These are phyloP conservation scores for Neoitamus cyanurus DNA, from an alignment of 2,888 invertebrate species.

Conservation along the genomic window DNA sequence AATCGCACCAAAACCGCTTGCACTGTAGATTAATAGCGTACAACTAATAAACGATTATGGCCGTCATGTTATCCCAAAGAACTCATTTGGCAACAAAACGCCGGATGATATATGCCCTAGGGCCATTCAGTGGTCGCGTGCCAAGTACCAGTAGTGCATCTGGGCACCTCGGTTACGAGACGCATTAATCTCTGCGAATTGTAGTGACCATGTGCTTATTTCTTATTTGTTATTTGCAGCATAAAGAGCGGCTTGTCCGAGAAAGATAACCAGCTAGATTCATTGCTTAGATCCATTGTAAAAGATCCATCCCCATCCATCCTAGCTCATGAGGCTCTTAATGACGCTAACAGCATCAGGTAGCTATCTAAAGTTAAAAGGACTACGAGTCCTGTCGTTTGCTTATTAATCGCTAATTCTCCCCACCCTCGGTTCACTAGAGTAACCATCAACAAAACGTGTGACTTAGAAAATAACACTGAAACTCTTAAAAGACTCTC, in stretches of 20 bases:
- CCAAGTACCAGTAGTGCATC: neutral
- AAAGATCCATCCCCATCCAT: conserved; percentile 74
- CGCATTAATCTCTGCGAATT: neutral
- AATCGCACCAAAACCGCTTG: neutral
- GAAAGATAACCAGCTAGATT: conserved; percentile 76
- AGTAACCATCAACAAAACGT: conserved; percentile 66
- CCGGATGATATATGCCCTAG: neutral
- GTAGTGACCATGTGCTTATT: neutral
- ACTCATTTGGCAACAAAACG: neutral
- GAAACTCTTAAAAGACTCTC: conserved; percentile 75
- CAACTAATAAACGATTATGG: conserved; percentile 14
- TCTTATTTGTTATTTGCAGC: conserved; percentile 57
- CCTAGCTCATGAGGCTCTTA: conserved; percentile 71
- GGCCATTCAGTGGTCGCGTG: neutral
- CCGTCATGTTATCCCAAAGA: conserved; percentile 2
- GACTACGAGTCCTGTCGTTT: neutral
- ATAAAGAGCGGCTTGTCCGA: conserved; percentile 68
- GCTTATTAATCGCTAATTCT: conserved; percentile 56
- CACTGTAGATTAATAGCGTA: conserved; percentile 9
- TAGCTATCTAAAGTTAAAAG: conserved; percentile 58
- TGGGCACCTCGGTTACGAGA: neutral
- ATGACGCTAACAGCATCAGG: conserved; percentile 69
- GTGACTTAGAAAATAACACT: conserved; percentile 70
- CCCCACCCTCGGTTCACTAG: conserved; percentile 57
- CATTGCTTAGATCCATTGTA: conserved; percentile 79